Conservation (phyloP, 2,888 invertebrate genomes). For the Mechanitis messenoides region DNA sequence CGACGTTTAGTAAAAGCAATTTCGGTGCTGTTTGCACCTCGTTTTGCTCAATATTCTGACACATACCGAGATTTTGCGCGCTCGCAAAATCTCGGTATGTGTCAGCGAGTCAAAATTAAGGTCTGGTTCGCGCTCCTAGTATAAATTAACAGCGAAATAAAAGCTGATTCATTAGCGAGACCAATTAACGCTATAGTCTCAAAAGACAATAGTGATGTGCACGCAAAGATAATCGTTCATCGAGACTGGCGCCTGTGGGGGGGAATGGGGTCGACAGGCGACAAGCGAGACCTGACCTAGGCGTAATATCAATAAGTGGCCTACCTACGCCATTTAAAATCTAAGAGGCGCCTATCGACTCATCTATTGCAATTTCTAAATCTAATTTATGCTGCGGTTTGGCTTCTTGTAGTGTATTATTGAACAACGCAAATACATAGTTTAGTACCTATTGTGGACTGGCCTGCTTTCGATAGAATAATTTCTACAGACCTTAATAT, state of each 20-base stretch:
- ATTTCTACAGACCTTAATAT: too few relatives aligned
- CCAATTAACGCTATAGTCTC: constrained; percentile 34
- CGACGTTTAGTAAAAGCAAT: too few relatives aligned
- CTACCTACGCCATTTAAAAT: constrained; percentile 34
- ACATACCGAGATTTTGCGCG: too few relatives aligned
- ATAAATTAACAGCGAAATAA: constrained; percentile 21
- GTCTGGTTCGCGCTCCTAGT: too few relatives aligned
- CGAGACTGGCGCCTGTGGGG: constrained; percentile 46
- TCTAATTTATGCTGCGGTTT: constrained; percentile 29
- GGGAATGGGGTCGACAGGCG: constrained; percentile 37
- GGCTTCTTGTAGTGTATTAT: constrained; percentile 16
- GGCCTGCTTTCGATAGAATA: too few relatives aligned
- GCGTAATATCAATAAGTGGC: constrained; percentile 51
- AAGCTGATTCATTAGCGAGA: constrained; percentile 30
- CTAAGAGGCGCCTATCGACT: constrained; percentile 36
- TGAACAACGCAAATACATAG: too few relatives aligned
- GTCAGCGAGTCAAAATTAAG: too few relatives aligned
- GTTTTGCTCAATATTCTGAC: too few relatives aligned
- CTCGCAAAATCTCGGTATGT: too few relatives aligned
- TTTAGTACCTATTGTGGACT: too few relatives aligned
- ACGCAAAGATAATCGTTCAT: constrained; percentile 51
- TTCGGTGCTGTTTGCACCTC: too few relatives aligned
- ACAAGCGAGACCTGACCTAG: constrained; percentile 41
- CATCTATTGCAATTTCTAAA: constrained; percentile 31
- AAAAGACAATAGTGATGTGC: constrained; percentile 65